Evolutionary conservation across 2,888 invertebrate genomes (phyloP), one percentile per base, ranked within the genome.

Genomic region (Pseudococcus viburni): DNA sequence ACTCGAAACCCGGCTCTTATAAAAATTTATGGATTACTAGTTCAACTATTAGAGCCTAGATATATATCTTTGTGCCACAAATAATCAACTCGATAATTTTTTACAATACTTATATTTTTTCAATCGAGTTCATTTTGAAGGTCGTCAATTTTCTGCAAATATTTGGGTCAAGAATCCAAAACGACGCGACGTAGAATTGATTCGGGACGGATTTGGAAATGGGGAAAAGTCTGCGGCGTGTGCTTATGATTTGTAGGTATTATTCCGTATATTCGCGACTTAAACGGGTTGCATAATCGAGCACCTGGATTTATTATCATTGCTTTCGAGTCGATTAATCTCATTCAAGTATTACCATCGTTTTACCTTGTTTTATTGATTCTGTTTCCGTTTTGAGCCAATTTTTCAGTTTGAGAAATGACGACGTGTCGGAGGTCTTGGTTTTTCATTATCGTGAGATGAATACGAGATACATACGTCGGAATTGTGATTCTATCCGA

Each of bases 11-110:
- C 9, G 9, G 42, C 9, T 11, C 19, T 73, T 39, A 46, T 83
- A 83, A 83, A 46, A 83, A 83, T 83, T 83, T 83, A 83, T 83
- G 9, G 42, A 77, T 77, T 33, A 39, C 77, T 8, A 17, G 39
- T 39, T 39, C 39, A 77, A 17, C 77, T 77, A 39, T 77, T 77
- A 77, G 64, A 39, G 39, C 77, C 12, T 51, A 51, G 11, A 51
- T 15, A n/a, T 55, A 55, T n/a, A 55, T 55, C 55, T 55, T n/a
- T 55, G 12, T 55, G 55, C n/a, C 55, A 55, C 3, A 55, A 55
- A 55, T 55, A 55, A 55, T 55, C 55, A 55, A 55, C n/a, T 55
- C 55, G 55, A n/a, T 55, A 6, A 55, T 55, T n/a, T 55, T 51
- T 51, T 15, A 51, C 11, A 51, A 51, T 51, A 51, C 0, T 15